Base-by-base conservation (phyloP, 2,113 vertebrate species). In the Prinia subflava region DNA sequence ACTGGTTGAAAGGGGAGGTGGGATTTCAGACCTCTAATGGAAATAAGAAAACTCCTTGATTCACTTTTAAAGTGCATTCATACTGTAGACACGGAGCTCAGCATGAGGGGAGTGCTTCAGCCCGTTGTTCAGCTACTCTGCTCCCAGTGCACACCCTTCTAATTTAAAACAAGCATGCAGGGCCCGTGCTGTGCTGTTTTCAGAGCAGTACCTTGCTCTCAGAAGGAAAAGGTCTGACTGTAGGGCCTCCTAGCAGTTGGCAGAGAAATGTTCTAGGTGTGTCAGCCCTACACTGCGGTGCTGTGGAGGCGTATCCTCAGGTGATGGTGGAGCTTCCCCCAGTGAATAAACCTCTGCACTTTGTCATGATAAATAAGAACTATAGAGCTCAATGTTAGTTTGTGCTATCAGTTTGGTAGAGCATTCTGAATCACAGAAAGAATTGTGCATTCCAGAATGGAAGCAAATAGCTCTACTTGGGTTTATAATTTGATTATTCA, bases 81-180 rank as follows among this genome's bases (percentile, higher is more conserved):
- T 24, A 0, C 39, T 49, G 44, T 22, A n/a, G 55, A 22, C 28
- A 7, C 0, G 1, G 62, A 82, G 53, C 75, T 90, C 60, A 57
- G 78, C 74, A 47, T 30, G 84, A 64, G 37, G 23, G 74, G 20
- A 27, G 67, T 79, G 74, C 53, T 88, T 44, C 75, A 88, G 52
- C 47, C 65, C 6, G 35, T 42, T 1, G 1, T 90, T 70, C 75
- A 79, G 82, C 52, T 46, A 0, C 73, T 64, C 53, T 87, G 85
- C 35, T 73, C 13, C 39, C 42, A 37, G 55, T 25, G 31, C 39
- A 10, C 60, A 49, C 39, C 23, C 7, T 68, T 68, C 13, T 50
- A 16, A 52, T 60, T 87, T 31, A 31, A 70, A 92, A 20, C 44
- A 82, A 73, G 44, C 0, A 0, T 31, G 33, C 9, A 2, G 3